phyloP scores from a whole-genome alignment of 2,113 vertebrate species.

The Choloepus hoffmanni region DNA sequence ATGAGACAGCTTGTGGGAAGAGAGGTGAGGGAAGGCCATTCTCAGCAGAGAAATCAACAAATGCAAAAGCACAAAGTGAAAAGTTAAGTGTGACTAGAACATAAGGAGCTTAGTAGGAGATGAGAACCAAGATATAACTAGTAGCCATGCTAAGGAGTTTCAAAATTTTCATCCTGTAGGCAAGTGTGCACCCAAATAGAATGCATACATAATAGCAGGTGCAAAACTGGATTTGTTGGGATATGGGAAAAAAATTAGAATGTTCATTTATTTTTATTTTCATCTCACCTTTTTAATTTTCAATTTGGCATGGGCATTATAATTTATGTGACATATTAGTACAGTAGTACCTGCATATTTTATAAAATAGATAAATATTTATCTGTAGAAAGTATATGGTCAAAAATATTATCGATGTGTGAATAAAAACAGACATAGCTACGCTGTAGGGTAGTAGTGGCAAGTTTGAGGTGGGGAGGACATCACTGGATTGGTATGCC shows the following conservation, averaged over 20 bases:
- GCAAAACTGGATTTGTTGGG: neutral
- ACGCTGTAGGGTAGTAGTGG: neutral
- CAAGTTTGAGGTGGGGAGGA: neutral
- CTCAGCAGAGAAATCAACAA: neutral
- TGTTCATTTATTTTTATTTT: neutral
- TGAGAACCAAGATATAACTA: neutral
- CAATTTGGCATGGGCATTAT: neutral
- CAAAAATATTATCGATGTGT: neutral
- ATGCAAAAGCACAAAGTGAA: neutral
- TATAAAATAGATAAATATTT: neutral
- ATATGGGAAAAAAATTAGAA: neutral
- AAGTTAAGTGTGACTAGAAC: neutral
- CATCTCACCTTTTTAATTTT: conserved; percentile 14
- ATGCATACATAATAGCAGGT: neutral
- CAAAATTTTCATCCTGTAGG: neutral
- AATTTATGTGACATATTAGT: neutral
- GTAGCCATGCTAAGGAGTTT: neutral
- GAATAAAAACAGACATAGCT: neutral
- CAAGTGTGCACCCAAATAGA: rapidly evolving
- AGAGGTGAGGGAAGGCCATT: neutral
- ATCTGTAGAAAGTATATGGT: neutral
- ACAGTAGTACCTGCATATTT: neutral
- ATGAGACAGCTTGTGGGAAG: neutral
- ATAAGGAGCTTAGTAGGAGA: neutral
- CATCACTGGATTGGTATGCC: neutral